phyloP scores from a whole-genome alignment of 2,797 vertebrate genomes.

The Philypnodon macrostomus region DNA sequence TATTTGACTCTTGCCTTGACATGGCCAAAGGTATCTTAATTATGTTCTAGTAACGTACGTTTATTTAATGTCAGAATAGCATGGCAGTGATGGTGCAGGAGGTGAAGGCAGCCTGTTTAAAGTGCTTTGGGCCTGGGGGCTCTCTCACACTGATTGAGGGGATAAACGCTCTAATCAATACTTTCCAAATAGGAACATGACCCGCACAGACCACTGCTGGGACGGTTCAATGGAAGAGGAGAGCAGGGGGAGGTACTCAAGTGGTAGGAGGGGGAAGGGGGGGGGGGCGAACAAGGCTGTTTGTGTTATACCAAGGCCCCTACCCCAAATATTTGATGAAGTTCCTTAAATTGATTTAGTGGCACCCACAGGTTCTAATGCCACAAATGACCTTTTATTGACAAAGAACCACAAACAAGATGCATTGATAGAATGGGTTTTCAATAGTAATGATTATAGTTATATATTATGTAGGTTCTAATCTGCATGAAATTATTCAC shows the following conservation, averaged over 20 bases:
- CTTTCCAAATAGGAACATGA: slow-evolving; percentile 88
- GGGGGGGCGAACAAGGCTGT: slow-evolving; percentile 2
- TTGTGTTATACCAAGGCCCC: slow-evolving; percentile 7
- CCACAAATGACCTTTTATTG: not conserved
- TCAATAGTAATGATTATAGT: too few relatives aligned
- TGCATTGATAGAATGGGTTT: too few relatives aligned
- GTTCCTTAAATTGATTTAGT: not conserved
- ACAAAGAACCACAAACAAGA: not conserved
- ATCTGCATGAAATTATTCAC: too few relatives aligned
- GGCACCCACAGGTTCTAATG: not conserved
- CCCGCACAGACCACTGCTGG: slow-evolving; percentile 79
- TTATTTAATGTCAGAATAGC: too few relatives aligned
- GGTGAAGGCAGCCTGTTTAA: slow-evolving; percentile 14
- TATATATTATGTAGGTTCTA: too few relatives aligned
- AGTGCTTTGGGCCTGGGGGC: slow-evolving; percentile 36
- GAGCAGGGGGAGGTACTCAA: too few relatives aligned
- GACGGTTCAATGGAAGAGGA: slow-evolving; percentile 70
- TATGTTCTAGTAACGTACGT: too few relatives aligned
- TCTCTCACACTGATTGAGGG: slow-evolving; percentile 66
- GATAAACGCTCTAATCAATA: slow-evolving; percentile 86
- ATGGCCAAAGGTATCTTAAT: too few relatives aligned
- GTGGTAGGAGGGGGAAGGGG: too few relatives aligned
- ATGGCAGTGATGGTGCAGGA: not conserved
- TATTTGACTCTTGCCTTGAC: too few relatives aligned
- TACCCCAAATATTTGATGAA: slow-evolving; percentile 1